A percentile compares a stretch with the other conserved stretches of the same genome.
phyloP scores from a whole-genome alignment of 2,797 vertebrate genomes.

The Micropoecilia bifurca region DNA sequence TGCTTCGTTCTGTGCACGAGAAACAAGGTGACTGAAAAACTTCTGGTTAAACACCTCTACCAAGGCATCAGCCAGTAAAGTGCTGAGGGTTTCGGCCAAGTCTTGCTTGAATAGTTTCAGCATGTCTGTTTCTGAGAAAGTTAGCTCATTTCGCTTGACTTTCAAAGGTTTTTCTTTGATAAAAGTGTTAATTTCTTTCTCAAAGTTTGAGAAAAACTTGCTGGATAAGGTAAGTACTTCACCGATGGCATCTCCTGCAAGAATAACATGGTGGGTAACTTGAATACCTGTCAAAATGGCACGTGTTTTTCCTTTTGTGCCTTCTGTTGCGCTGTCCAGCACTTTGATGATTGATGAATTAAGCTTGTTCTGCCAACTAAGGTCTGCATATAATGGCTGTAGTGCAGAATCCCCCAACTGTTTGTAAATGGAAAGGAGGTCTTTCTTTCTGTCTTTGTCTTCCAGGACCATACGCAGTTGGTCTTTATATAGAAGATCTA shows the following conservation, averaged over 20 bases:
- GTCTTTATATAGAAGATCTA: conserved; percentile 8
- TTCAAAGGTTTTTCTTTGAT: neutral
- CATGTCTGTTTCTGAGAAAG: conserved; percentile 2
- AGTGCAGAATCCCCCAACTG: conserved; percentile 2
- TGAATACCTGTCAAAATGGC: conserved; percentile 25
- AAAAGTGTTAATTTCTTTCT: conserved; percentile 14
- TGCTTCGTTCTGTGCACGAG: neutral
- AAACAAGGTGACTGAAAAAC: conserved; percentile 26
- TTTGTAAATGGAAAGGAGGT: conserved; percentile 27
- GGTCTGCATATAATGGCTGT: conserved; percentile 24
- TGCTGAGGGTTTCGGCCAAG: conserved; percentile 3
- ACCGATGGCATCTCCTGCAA: neutral
- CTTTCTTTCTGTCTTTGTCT: neutral
- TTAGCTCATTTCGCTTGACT: conserved; percentile 1
- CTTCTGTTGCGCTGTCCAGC: neutral
- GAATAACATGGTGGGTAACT: neutral
- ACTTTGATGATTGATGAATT: conserved; percentile 14
- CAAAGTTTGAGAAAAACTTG: conserved; percentile 29
- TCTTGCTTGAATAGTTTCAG: conserved; percentile 27
- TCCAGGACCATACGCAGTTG: conserved; percentile 21
- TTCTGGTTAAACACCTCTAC: conserved; percentile 27
- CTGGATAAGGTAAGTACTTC: neutral
- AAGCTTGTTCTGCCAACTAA: conserved; percentile 37
- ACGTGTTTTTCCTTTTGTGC: neutral
- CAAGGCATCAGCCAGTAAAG: conserved; percentile 13